Base-by-base conservation (phyloP, 1,140 invertebrate species). In the Holotrichia oblita region DNA sequence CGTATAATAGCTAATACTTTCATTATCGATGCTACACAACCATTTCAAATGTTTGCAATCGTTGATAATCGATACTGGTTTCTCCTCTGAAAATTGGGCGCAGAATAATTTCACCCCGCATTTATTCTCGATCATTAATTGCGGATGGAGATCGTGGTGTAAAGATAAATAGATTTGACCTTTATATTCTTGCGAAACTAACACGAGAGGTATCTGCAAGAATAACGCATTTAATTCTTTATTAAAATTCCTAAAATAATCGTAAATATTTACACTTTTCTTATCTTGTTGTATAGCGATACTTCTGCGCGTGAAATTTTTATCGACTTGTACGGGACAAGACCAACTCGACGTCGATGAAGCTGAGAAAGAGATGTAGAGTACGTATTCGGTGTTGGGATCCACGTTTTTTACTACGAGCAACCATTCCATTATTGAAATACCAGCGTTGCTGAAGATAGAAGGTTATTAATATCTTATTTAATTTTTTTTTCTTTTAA, bases 131-230 rank as follows among this genome's bases (percentile, higher is more conserved):
- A 85, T 85, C 17, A 84, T 80, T 10, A 85, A 77, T 80, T 86
- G 85, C 7, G 92, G 92, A 83, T 90, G 87, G 10, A 87, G 81
- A 83, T 93, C 91, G 64, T 85, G 82, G 81, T 91, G 88, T 40
- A 92, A 85, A 27, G 90, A 88, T 44, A 93, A 84, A 79, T 89
- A 93, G 0, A 88, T 88, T 61, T 90, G 89, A 27, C 89, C 89
- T 80, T 90, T 89, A 14, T 89, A 87, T 81, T 91, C 88, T 83
- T 90, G 88, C 3, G 86, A 88, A 2, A 88, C 89, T 9, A 91
- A 79, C 0, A 90, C 87, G 8, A 90, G 79, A 6, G 90, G 89
- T 27, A 90, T 80, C 78, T 87, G 69, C 27, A 73, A n/a, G 77
- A 10, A 34, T 79, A 27, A 79, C 40, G 79, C 78, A 64, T 64